Percentiles rank a stretch among this genome's conserved stretches.
Evolutionary conservation across 1,140 invertebrate genomes (phyloP).

Genomic region (Oedothorax gibbosus): DNA sequence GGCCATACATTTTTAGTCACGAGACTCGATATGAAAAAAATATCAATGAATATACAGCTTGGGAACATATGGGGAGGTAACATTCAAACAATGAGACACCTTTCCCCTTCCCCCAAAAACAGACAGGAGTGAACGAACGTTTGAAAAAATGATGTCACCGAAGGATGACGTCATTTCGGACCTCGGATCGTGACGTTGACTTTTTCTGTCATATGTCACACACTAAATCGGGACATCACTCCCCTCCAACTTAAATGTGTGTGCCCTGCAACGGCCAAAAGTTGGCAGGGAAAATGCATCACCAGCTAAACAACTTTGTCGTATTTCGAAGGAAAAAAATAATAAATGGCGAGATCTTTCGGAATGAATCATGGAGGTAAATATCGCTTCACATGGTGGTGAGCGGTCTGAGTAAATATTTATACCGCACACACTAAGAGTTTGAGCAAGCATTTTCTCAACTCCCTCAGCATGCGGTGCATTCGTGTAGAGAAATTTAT

Average conservation of each 20-base stretch:
- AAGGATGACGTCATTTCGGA: conserved; percentile 26
- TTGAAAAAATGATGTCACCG: conserved; percentile 42
- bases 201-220: conserved; percentile 32
- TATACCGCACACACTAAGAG: conserved; percentile 15
- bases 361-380: conserved; percentile 15
- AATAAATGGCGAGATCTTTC: neutral
- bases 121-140: conserved; percentile 39
- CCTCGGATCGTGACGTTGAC: conserved; percentile 31
- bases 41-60: too few relatives aligned
- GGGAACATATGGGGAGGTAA: neutral
- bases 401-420: conserved; percentile 29
- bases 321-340: neutral
- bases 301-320: too few relatives aligned
- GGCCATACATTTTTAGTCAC: conserved; percentile 14
- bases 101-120: neutral
- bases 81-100: conserved; percentile 41
- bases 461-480: too few relatives aligned
- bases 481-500: too few relatives aligned
- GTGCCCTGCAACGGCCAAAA: conserved; percentile 21
- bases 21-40: too few relatives aligned
- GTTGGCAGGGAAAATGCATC: conserved; percentile 12
- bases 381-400: conserved; percentile 17
- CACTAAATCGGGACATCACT: conserved; percentile 34
- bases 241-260: neutral
- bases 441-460: too few relatives aligned